These are phyloP conservation scores for Struthio camelus DNA, from an alignment of 2,113 vertebrate genomes.

Conservation along the genomic window DNA sequence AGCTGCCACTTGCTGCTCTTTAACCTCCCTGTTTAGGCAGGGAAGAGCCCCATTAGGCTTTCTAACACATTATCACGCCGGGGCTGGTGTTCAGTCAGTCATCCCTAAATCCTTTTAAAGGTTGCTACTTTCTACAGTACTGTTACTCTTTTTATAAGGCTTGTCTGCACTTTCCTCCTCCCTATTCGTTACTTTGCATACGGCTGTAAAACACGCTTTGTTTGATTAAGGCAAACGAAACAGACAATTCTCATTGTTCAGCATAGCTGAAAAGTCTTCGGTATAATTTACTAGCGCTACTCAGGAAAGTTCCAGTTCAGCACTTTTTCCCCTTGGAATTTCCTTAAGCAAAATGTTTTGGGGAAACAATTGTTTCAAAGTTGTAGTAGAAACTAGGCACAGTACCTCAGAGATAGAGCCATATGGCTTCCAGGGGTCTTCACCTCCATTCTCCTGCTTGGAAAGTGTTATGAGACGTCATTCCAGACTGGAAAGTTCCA, in stretches of 20 bases:
- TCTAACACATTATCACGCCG: neutral
- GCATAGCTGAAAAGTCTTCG: neutral
- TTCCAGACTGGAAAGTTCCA: neutral
- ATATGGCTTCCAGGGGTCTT: neutral
- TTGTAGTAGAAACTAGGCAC: neutral
- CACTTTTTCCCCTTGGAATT: neutral
- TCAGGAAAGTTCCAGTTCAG: neutral
- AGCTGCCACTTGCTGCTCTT: neutral
- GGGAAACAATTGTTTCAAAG: neutral
- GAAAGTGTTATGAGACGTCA: neutral
- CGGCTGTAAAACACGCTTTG: neutral
- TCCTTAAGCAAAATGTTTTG: constrained; percentile 2
- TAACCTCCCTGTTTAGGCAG: neutral
- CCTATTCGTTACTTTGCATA: neutral
- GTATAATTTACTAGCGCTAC: neutral
- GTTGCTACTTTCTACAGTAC: neutral
- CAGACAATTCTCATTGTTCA: neutral
- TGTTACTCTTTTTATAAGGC: neutral
- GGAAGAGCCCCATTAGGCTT: neutral
- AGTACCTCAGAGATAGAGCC: neutral
- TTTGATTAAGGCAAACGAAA: neutral
- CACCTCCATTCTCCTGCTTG: neutral
- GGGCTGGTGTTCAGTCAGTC: neutral
- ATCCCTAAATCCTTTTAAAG: neutral
- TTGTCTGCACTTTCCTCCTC: neutral